These are phyloP conservation scores for Lasioglossum vierecki DNA, from an alignment of 2,888 invertebrate genomes.

Conservation along the genomic window DNA sequence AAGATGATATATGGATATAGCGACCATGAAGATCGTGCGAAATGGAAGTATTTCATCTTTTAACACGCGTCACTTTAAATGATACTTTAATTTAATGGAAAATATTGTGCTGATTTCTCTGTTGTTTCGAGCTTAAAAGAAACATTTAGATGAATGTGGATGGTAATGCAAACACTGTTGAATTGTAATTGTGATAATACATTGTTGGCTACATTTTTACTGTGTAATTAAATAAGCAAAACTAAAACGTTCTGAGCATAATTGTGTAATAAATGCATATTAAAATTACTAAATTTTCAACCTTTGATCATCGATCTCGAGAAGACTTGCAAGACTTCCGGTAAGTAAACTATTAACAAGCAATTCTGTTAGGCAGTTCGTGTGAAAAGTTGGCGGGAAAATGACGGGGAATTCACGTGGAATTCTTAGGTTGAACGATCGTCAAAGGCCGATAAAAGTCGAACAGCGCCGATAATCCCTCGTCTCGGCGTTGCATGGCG, in stretches of 20 bases:
- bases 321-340: not conserved
- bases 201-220: too few relatives aligned
- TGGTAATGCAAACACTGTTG: not conserved
- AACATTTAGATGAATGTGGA: not conserved
- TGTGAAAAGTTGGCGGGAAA: not conserved
- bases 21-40: not conserved
- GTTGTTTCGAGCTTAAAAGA: not conserved
- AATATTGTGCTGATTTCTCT: not conserved
- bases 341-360: not conserved
- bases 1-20: not conserved
- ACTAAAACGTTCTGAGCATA: too few relatives aligned
- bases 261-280: too few relatives aligned
- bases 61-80: not conserved
- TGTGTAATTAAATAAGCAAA: too few relatives aligned
- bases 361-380: not conserved
- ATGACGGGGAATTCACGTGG: too few relatives aligned
- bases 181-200: not conserved
- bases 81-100: not conserved
- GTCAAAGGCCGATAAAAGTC: not conserved
- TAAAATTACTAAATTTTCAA: too few relatives aligned
- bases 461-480: constrained; percentile 18
- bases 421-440: not conserved
- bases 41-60: not conserved
- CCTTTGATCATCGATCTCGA: not conserved
- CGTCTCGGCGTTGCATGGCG: not conserved